Evolutionary conservation across 2,113 vertebrate genomes (phyloP), one percentile per base, ranked within the genome.

Genomic region (Serinus canaria): DNA sequence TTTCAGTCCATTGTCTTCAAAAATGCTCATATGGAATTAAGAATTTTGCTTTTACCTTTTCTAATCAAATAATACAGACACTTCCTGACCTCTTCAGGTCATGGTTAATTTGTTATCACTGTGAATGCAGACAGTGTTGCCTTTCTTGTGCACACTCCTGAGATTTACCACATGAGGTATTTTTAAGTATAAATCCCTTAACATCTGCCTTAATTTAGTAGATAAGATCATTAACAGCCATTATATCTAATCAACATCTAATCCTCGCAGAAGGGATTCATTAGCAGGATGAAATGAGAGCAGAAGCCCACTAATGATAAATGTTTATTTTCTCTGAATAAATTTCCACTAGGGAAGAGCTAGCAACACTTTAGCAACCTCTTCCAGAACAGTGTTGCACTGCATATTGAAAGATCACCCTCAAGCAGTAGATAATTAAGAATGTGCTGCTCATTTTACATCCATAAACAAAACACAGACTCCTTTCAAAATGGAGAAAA

Each of bases 151-250:
- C 62, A 50, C 75, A 39, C 94, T 97, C 94, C 96, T 96, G 97
- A 98, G 98, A 97, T 97, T 98, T 97, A 97, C 96, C 96, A 97
- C 96, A 97, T 90, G 92, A 98, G 89, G 73, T 97, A 92, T 97
- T 97, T 98, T 97, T 98, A 97, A 97, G 90, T 96, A 95, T 94
- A 97, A 98, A 91, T 98, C 97, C 98, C 98, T 97, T 97, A 98
- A 97, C 98, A 98, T 98, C 98, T 98, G 98, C 97, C 97, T 98
- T 98, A 97, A 98, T 98, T 98, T 98, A 94, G 96, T 97, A 97
- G 95, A 98, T 97, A 96, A 93, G 87, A 98, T 98, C 97, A 98
- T 98, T 98, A 98, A 96, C 90, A 97, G 96, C 96, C 94, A 98
- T 98, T 98, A 98, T 97, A 97, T 95, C 96, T 98, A 98, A 98